Base-by-base conservation (phyloP, 2,797 vertebrate genomes). In the Myiothlypis chrysogaster region DNA sequence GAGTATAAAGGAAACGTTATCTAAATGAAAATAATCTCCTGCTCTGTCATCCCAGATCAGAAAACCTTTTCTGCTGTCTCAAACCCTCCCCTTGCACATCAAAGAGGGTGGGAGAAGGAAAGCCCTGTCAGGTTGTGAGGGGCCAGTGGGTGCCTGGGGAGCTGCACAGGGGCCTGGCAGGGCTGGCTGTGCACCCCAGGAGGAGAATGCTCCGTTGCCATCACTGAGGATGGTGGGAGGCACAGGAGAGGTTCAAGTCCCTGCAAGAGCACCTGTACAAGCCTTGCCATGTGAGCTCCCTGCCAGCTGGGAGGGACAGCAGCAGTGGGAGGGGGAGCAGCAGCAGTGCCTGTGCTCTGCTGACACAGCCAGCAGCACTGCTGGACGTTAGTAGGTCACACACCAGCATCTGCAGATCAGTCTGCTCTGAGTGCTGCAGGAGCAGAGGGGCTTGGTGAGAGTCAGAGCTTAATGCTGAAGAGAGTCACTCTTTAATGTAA, bases 191-290 rank as follows among this genome's bases (percentile, higher is more conserved):
- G 23, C 43, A 59, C 8, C 22, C 39, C 46, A 15, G 14, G 28
- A 65, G 44, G 30, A 80, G 39, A 35, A 9, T 22, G 39, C 52
- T 75, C 61, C 8, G 30, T 8, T 49, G 56, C 43, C 44, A 56
- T 7, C 2, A 30, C 1, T 1, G 18, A 65, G 30, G 80, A 35
- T 4, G 8, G 39, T 46, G 50, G 46, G 41, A 69, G 83, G 56
- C 59, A 50, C 63, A 69, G 13, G 41, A 76, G 21, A 41, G 6
- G 12, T 14, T 24, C 2, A 8, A 5, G 25, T 35, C 22, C 32
- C 41, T 1, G 2, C 0, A 0, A 53, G 9, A 56, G 49, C 8
- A 5, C 43, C 50, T 18, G 7, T 9, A 37, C 0, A 8, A 84
- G 59, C 70, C 28, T 53, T 3, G 1, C 46, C 85, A 71, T 57